Evolutionary conservation across 2,888 invertebrate genomes (phyloP).

Genomic region (Ptychoptera albimana): DNA sequence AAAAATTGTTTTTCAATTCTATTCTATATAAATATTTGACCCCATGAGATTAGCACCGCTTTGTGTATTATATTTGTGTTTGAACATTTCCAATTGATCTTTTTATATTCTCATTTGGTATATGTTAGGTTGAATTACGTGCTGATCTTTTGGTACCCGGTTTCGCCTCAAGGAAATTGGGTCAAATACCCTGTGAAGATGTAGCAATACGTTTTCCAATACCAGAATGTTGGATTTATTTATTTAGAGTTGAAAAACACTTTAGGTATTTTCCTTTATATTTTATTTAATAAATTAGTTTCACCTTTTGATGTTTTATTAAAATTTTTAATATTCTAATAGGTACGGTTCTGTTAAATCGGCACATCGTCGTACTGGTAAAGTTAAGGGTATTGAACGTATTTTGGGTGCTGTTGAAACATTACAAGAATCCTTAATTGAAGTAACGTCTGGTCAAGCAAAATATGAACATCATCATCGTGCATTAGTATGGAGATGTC

Average conservation of each 20-base stretch:
- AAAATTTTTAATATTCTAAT: slow-evolving; percentile 5
- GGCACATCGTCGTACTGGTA: slow-evolving; percentile 72
- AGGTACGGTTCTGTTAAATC: slow-evolving; percentile 95
- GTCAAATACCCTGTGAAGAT: slow-evolving; percentile 95
- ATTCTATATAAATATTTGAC: not conserved
- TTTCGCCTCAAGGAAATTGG: slow-evolving; percentile 86
- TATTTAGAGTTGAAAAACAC: slow-evolving; percentile 96
- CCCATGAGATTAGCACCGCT: not conserved
- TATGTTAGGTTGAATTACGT: slow-evolving; percentile 70
- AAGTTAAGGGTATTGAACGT: slow-evolving; percentile 83
- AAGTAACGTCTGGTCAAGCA: slow-evolving; percentile 90
- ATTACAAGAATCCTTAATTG: slow-evolving; percentile 80
- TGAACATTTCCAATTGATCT: not conserved
- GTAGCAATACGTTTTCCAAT: slow-evolving; percentile 92
- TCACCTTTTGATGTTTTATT: not conserved
- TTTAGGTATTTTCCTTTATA: slow-evolving; percentile 38
- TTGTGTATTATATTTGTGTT: no score
- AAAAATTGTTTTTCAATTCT: not conserved
- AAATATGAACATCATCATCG: slow-evolving; percentile 98
- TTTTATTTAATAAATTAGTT: not conserved
- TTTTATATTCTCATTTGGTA: slow-evolving; percentile 1
- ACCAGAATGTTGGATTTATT: slow-evolving; percentile 98
- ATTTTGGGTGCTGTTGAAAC: slow-evolving; percentile 84
- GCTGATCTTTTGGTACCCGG: slow-evolving; percentile 94
- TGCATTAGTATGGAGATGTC: slow-evolving; percentile 96